Evolutionary conservation across 2,113 vertebrate genomes (phyloP).

Genomic region (Neolamprologus fasciatus): DNA sequence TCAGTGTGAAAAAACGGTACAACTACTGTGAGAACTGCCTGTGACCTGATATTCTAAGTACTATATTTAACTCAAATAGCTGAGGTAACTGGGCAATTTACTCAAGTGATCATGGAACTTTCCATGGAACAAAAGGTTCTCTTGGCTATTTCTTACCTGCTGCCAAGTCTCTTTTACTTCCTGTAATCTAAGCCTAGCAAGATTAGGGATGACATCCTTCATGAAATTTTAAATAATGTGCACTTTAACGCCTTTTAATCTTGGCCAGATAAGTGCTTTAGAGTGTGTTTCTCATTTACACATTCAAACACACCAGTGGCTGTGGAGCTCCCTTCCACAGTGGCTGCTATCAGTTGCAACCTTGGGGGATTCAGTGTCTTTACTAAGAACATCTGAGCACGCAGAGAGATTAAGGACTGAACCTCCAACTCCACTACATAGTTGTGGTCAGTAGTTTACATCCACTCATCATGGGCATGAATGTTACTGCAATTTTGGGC

Average conservation of each 20-base stretch:
- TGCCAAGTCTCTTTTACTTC: background rate
- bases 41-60: background rate
- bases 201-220: background rate
- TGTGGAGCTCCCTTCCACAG: background rate
- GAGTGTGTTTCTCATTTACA: background rate
- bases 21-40: background rate
- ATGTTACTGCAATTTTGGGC: background rate
- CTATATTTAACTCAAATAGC: background rate
- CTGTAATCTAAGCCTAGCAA: background rate
- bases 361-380: background rate
- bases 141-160: background rate
- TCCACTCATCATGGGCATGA: background rate
- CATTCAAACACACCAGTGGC: background rate
- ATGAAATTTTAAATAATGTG: background rate
- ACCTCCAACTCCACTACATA: background rate
- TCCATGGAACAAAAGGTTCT: background rate
- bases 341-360: background rate
- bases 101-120: background rate
- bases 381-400: background rate
- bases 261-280: background rate
- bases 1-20: background rate
- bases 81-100: background rate
- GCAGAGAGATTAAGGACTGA: background rate
- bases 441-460: background rate
- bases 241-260: background rate